Conservation (phyloP, 2,888 invertebrate genomes). For the Melikaiella ostensackeni region DNA sequence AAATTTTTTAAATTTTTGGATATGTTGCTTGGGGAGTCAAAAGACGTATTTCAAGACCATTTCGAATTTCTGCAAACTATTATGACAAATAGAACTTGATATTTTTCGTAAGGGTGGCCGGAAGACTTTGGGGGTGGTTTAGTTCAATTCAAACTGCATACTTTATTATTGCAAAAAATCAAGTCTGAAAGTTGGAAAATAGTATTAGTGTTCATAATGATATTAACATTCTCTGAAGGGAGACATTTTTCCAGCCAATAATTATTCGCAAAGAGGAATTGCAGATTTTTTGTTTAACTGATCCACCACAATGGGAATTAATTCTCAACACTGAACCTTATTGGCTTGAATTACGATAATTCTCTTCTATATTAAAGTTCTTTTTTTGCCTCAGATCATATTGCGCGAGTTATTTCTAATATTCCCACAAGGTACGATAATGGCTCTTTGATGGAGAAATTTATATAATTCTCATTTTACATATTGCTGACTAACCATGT, state of each 20-base stretch:
- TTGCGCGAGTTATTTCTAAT: background rate
- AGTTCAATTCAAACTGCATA: no score
- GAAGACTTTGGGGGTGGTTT: no score
- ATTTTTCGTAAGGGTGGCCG: no score
- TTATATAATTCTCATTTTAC: background rate
- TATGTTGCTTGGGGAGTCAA: no score
- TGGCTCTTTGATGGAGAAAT: background rate
- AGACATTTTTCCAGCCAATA: background rate
- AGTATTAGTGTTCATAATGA: background rate
- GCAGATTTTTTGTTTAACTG: background rate
- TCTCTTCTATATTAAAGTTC: background rate
- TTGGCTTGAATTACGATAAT: slow-evolving; percentile 11
- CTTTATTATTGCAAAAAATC: background rate
- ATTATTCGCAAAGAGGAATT: no score
- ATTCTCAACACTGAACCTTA: background rate
- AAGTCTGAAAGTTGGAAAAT: background rate
- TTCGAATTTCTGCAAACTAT: no score
- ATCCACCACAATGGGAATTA: background rate
- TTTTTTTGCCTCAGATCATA: slow-evolving; percentile 3
- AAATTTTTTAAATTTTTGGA: no score
- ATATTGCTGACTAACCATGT: background rate
- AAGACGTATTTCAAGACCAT: no score
- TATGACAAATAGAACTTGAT: no score
- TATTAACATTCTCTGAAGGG: background rate
- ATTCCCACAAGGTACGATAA: background rate